phyloP scores from a whole-genome alignment of 2,797 vertebrate species.

The Silurus lanzhouensis region DNA sequence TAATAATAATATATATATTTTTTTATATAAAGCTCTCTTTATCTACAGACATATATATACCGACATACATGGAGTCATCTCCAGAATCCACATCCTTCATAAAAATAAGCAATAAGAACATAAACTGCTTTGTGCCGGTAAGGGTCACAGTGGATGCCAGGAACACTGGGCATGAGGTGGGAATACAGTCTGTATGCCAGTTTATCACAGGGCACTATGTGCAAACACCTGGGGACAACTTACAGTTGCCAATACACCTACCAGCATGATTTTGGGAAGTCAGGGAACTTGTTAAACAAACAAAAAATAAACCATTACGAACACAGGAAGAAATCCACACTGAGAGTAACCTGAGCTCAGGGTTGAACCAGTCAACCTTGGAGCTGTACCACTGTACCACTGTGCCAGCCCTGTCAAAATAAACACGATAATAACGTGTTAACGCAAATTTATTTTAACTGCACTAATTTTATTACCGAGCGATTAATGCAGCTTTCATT shows the following conservation, averaged over 20 bases:
- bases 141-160: not conserved
- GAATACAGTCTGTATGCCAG: not conserved
- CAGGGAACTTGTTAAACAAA: not conserved
- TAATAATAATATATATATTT: not conserved
- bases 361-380: not conserved
- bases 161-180: not conserved
- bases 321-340: not conserved
- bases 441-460: too few relatives aligned
- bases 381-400: not conserved
- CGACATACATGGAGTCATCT: too few relatives aligned
- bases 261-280: not conserved
- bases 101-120: not conserved
- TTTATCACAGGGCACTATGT: not conserved
- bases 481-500: too few relatives aligned
- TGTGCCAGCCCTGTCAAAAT: not conserved
- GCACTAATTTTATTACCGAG: too few relatives aligned
- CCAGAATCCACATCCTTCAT: not conserved
- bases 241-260: not conserved
- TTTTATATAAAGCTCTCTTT: not conserved
- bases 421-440: too few relatives aligned
- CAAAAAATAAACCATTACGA: not conserved
- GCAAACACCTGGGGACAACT: not conserved
- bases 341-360: not conserved
- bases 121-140: not conserved
- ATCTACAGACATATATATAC: not conserved